Base-by-base conservation (phyloP, 2,797 vertebrate genomes). In the Echeneis naucrates region DNA sequence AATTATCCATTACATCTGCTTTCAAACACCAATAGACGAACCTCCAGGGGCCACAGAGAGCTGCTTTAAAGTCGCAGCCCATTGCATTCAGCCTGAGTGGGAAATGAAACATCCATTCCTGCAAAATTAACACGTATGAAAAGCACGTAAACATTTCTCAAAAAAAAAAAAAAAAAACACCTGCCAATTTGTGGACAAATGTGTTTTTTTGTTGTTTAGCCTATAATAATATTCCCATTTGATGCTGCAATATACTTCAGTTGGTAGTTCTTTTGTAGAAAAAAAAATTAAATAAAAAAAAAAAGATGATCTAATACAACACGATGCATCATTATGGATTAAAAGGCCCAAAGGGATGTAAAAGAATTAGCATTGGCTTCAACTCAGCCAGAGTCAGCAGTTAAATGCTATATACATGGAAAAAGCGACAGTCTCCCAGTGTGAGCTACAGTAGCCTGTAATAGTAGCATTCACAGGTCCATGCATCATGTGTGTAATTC, bases 11-110 rank as follows among this genome's bases (percentile, higher is more conserved):
- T 23, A 56, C 13, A 61, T 54, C 21, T 33, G 21, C 64, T 68
- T 62, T 68, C 35, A 24, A n/a, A 53, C 51, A 38, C 59, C 58
- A 30, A 16, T 32, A 33, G 59, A 77, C 53, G 27, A 62, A 75
- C 45, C 21, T 63, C 58, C 32, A 53, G 35, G 38, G 66, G 68
- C 64, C 64, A 81, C 52, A 62, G 60, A 58, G 61, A 61, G 54
- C 63, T 57, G 6, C 69, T 60, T 80, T 37, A 40, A 38, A 47
- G 48, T 67, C 72, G 81, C 53, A 58, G 69, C 44, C 54, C 26
- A 62, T 68, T 71, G 33, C 71, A 67, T 71, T 35, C 37, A 42
- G 51, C 65, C 47, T 63, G 54, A 72, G 56, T 44, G 42, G 10
- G 35, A 50, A 56, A 63, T 67, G 61, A 63, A 57, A 82, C 10